Evolutionary conservation across 92 coral and sea anemone species (phyloP).

Genomic region (Phenganax stokvisi): DNA sequence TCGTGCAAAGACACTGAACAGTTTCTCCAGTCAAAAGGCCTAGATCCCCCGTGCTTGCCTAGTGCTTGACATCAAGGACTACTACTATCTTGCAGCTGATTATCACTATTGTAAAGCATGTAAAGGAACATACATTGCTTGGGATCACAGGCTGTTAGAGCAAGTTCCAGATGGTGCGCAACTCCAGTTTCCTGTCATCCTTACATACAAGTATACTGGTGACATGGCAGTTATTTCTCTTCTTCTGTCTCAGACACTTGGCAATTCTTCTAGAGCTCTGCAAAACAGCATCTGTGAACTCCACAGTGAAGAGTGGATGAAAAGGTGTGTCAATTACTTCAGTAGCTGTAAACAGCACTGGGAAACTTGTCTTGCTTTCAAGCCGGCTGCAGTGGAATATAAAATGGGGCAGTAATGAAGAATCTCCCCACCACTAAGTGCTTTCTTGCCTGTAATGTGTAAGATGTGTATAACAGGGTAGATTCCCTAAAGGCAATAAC

Average conservation of each 20-base stretch:
- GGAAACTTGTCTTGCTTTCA: constrained; percentile 14
- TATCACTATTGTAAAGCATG: constrained; percentile 43
- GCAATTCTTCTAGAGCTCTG: constrained; percentile 43
- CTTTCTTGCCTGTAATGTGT: constrained; percentile 44
- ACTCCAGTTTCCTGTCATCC: constrained; percentile 30
- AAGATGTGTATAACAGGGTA: constrained; percentile 40
- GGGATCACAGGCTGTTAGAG: constrained; percentile 44
- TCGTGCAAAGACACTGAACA: constrained; percentile 8
- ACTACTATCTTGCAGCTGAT: constrained; percentile 47
- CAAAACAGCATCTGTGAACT: constrained; percentile 46
- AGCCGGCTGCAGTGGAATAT: constrained; percentile 32
- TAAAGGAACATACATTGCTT: constrained; percentile 47
- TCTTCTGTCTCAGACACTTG: constrained; percentile 44
- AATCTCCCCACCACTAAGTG: constrained; percentile 37
- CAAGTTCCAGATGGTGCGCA: constrained; percentile 30
- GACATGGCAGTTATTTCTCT: constrained; percentile 40
- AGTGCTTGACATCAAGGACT: constrained; percentile 52
- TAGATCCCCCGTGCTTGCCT: constrained; percentile 42
- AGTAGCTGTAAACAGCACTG: constrained; percentile 33
- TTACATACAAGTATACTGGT: constrained; percentile 44
- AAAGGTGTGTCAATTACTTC: constrained; percentile 36
- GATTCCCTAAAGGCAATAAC: constrained; percentile 38
- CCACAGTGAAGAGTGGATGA: constrained; percentile 49
- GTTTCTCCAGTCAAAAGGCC: constrained; percentile 44
- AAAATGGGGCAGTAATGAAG: constrained; percentile 19